A percentile compares a stretch with the other conserved stretches of the same genome.
These are phyloP conservation scores for Bambusicola thoracicus DNA, from an alignment of 2,113 vertebrate genomes.

Conservation along the genomic window DNA sequence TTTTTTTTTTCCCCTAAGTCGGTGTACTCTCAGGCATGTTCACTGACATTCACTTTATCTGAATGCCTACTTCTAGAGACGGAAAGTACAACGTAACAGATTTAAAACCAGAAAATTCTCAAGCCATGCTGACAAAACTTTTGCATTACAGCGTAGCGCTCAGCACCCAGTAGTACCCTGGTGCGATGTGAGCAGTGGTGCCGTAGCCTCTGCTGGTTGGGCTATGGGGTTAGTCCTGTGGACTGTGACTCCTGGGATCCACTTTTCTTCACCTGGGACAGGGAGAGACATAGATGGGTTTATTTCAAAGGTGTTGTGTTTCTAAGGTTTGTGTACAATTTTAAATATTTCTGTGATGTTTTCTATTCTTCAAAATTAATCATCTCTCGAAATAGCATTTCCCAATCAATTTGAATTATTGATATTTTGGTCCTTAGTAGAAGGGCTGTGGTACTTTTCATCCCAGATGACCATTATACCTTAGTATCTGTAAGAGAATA, in stretches of 20 bases:
- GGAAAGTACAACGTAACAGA: not conserved
- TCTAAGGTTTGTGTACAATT: constrained; percentile 60
- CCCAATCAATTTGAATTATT: constrained; percentile 84
- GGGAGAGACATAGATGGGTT: not conserved
- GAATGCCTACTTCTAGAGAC: not conserved
- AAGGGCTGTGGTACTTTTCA: constrained; percentile 67
- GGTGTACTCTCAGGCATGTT: fast-evolving
- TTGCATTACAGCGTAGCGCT: not conserved
- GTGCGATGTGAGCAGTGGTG: not conserved
- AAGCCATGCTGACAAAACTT: not conserved
- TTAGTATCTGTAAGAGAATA: not conserved
- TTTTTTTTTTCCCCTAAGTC: too few relatives aligned
- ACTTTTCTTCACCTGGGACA: not conserved
- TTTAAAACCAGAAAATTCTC: not conserved
- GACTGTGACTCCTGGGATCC: not conserved
- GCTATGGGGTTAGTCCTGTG: not conserved
- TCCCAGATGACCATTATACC: constrained; percentile 31
- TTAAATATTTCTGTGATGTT: constrained; percentile 66
- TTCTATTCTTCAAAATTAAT: constrained; percentile 84
- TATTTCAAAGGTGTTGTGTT: not conserved
- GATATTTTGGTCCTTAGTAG: constrained; percentile 77
- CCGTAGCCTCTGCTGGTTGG: not conserved
- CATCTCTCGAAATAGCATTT: constrained; percentile 82
- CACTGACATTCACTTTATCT: not conserved
- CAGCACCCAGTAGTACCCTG: not conserved